phyloP scores from a whole-genome alignment of 1,140 invertebrate genomes.

The Scaptomyza graminum region DNA sequence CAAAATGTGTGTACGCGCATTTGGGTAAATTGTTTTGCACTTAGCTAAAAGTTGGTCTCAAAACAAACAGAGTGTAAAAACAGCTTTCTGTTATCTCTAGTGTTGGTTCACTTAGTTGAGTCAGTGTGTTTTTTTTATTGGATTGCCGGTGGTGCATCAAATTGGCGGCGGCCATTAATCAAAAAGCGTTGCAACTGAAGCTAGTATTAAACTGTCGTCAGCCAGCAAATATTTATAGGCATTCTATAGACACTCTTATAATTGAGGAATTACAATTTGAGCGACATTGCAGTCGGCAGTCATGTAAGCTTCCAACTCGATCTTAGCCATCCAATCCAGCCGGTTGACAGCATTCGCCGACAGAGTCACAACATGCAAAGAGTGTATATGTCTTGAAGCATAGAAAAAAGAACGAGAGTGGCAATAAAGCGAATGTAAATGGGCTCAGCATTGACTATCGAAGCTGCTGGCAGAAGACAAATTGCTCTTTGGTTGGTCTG shows the following conservation, averaged over 20 bases:
- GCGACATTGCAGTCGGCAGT: conserved; percentile 47
- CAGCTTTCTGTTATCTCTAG: conserved; percentile 65
- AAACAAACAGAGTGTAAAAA: conserved; percentile 74
- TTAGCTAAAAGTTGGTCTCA: conserved; percentile 76
- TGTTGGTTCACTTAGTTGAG: conserved; percentile 65
- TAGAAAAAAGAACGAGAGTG: conserved; percentile 30
- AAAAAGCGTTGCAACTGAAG: conserved; percentile 43
- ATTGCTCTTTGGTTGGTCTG: conserved; percentile 72
- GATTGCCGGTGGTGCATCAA: conserved; percentile 31
- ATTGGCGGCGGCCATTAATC: conserved; percentile 63
- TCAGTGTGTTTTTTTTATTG: conserved; percentile 24
- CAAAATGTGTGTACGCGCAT: conserved; percentile 48
- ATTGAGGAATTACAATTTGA: conserved; percentile 83
- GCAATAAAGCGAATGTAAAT: conserved; percentile 75
- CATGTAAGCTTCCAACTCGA: conserved; percentile 16
- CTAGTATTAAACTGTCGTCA: conserved; percentile 55
- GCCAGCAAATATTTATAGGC: conserved; percentile 47
- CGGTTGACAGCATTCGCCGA: conserved; percentile 69
- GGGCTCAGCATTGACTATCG: conserved; percentile 73
- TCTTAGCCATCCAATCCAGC: conserved; percentile 28
- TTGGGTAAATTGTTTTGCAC: conserved; percentile 82
- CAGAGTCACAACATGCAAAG: conserved; percentile 61
- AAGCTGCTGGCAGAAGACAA: conserved; percentile 76
- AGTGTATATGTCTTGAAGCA: conserved; percentile 24
- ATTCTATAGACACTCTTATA: conserved; percentile 60